These are phyloP conservation scores for Ornithoptera alexandrae DNA, from an alignment of 2,888 invertebrate genomes.

Conservation along the genomic window DNA sequence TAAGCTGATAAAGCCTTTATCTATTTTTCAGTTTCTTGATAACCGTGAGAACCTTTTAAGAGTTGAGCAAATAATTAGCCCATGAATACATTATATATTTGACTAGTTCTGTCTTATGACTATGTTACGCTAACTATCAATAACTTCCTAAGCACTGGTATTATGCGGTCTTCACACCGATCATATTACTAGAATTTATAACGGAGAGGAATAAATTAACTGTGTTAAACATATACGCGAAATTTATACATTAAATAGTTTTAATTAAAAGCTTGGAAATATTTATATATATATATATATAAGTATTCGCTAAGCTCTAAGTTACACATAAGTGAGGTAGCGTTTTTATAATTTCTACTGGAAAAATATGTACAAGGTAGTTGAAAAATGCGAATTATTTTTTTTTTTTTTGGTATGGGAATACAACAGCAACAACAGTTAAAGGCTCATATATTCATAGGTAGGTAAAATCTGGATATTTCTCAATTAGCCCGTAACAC, in stretches of 20 bases:
- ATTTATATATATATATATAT: conserved; percentile 29
- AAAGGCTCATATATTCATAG: conserved; percentile 38
- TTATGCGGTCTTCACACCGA: conserved; percentile 68
- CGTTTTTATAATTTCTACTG: conserved; percentile 77
- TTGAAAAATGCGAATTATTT: conserved; percentile 59
- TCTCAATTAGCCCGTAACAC: conserved; percentile 51
- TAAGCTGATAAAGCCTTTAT: conserved; percentile 28
- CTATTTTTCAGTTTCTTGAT: conserved; percentile 20
- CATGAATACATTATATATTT: conserved; percentile 60
- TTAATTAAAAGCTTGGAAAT: conserved; percentile 38
- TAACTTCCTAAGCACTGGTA: conserved; percentile 70
- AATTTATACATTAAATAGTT: conserved; percentile 26
- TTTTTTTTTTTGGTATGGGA: conserved; percentile 63
- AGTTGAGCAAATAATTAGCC: conserved; percentile 65
- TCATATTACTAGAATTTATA: conserved; percentile 37
- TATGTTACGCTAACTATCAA: conserved; percentile 56
- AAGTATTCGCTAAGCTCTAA: conserved; percentile 71
- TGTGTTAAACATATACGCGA: conserved; percentile 33
- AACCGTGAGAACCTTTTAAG: conserved; percentile 12
- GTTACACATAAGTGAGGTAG: conserved; percentile 75
- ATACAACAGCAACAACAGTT: conserved; percentile 46
- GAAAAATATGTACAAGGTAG: conserved; percentile 73
- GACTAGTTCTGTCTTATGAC: conserved; percentile 75
- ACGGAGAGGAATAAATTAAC: conserved; percentile 22
- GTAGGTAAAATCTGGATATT: conserved; percentile 35